These are phyloP conservation scores for Odocoileus hemionus DNA, from an alignment of 2,113 vertebrate genomes.

Conservation along the genomic window DNA sequence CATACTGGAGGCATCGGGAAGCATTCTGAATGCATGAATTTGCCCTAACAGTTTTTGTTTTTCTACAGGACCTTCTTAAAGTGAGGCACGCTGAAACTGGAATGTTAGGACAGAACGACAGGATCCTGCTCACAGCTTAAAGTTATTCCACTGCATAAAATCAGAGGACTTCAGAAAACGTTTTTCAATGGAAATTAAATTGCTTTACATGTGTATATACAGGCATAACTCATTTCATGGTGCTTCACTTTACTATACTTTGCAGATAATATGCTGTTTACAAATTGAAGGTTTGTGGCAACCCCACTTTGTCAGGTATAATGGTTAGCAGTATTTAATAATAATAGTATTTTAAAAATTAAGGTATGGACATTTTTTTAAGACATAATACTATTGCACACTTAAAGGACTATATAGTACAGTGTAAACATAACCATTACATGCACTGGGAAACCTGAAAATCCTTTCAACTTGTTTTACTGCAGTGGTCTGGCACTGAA, in stretches of 20 bases:
- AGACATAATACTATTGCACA: not conserved
- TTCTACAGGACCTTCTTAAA: not conserved
- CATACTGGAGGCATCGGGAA: not conserved
- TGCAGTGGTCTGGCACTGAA: not conserved
- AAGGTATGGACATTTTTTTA: not conserved
- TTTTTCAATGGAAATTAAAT: not conserved
- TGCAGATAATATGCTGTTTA: not conserved
- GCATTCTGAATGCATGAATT: not conserved
- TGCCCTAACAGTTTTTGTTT: not conserved
- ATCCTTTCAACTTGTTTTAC: not conserved
- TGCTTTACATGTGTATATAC: not conserved
- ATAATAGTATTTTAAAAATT: not conserved
- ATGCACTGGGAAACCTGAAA: not conserved
- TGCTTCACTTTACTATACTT: not conserved
- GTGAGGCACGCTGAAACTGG: not conserved
- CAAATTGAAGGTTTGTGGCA: not conserved
- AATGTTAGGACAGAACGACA: not conserved
- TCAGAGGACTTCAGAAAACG: not conserved
- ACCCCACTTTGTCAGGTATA: not conserved
- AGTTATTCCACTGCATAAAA: not conserved
- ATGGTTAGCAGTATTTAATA: not conserved
- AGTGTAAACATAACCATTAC: not conserved
- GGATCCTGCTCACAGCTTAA: not conserved
- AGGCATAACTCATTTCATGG: not conserved
- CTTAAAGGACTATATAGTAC: not conserved